Conservation (phyloP, 2,888 invertebrate species). For the Zonitis immaculata region DNA sequence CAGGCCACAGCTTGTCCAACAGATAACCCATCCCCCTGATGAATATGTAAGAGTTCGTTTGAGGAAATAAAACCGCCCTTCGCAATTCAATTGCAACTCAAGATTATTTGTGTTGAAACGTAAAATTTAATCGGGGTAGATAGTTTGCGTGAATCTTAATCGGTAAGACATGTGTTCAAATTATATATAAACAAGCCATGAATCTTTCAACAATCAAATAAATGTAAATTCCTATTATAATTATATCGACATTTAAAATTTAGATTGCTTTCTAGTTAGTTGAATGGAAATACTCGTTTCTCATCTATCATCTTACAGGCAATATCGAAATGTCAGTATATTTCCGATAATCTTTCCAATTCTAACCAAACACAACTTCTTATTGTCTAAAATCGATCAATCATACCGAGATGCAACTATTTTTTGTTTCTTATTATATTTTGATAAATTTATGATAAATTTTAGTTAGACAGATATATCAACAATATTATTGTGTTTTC, state of each 20-base stretch:
- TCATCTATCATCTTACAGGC: slow-evolving; percentile 4
- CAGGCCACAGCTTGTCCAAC: slow-evolving; percentile 45
- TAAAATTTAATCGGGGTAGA: slow-evolving; percentile 18
- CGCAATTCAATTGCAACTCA: slow-evolving; percentile 34
- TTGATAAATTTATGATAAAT: too few species aligned
- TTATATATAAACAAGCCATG: not conserved
- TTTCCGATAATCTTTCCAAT: not conserved
- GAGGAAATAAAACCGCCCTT: slow-evolving; percentile 23
- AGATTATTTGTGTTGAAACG: slow-evolving; percentile 37
- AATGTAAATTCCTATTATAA: not conserved
- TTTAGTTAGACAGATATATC: too few species aligned
- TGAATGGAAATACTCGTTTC: not conserved
- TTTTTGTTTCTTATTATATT: too few species aligned
- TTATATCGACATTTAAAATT: too few species aligned
- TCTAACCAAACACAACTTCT: not conserved
- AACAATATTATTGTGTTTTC: too few species aligned
- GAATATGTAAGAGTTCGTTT: slow-evolving; percentile 46
- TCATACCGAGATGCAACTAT: not conserved
- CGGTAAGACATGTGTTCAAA: slow-evolving; percentile 16
- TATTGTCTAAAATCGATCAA: slow-evolving; percentile 1
- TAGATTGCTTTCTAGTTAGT: not conserved
- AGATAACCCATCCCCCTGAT: slow-evolving; percentile 48
- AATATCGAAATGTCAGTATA: not conserved
- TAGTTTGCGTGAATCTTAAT: slow-evolving; percentile 13
- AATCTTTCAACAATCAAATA: not conserved